These are phyloP conservation scores for Leptarthrus brevirostris DNA, from an alignment of 2,888 invertebrate species.

Conservation along the genomic window DNA sequence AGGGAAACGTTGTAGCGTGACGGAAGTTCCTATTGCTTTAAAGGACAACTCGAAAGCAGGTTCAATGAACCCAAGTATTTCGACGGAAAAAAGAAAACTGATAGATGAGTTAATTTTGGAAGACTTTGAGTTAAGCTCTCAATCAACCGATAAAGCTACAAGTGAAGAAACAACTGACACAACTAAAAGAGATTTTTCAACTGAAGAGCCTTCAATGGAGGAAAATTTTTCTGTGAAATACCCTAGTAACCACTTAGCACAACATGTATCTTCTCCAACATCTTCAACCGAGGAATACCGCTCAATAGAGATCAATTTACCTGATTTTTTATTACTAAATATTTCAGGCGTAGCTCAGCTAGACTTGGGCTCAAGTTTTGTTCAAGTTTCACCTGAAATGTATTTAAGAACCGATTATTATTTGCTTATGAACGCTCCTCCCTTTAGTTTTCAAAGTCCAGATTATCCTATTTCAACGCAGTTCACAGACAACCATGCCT, in stretches of 20 bases:
- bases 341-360: neutral
- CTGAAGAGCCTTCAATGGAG: conserved; percentile 5
- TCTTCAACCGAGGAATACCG: conserved; percentile 1
- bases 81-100: neutral
- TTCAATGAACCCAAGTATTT: neutral
- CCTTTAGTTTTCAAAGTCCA: neutral
- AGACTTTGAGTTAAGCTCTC: conserved; percentile 46
- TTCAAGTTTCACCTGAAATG: neutral
- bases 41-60: neutral
- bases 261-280: neutral
- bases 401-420: conserved; percentile 15
- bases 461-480: neutral
- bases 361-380: neutral
- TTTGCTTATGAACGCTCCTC: conserved; percentile 24
- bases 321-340: conserved; percentile 7
- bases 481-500: neutral
- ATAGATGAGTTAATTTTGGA: conserved; percentile 35
- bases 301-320: neutral
- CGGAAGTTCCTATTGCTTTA: neutral
- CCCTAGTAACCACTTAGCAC: neutral
- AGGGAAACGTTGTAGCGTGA: neutral
- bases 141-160: conserved; percentile 42
- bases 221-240: neutral
- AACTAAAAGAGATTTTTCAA: neutral
- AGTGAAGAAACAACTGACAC: conserved; percentile 2